Evolutionary conservation across 2,888 invertebrate species (phyloP).

Genomic region (Tetramorium bicarinatum): DNA sequence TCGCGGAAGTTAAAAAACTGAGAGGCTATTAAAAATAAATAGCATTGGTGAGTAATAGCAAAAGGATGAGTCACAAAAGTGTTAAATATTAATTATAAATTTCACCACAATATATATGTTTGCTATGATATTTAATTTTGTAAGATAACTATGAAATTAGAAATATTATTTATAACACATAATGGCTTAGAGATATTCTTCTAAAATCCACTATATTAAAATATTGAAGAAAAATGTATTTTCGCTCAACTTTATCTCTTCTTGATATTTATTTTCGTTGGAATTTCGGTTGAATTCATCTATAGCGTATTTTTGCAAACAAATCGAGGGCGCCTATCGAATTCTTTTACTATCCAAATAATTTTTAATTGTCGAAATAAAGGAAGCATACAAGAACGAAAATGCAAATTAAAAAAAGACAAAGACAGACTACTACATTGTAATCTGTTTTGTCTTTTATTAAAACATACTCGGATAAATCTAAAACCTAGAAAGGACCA

Average conservation of each 20-base stretch:
- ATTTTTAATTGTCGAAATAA: conserved; percentile 15
- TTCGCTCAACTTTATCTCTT: not conserved
- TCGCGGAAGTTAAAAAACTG: not conserved
- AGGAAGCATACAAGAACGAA: not conserved
- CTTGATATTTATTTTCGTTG: not conserved
- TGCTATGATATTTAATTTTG: not conserved
- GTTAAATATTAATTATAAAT: not conserved
- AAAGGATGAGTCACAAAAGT: not conserved
- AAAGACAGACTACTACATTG: not conserved
- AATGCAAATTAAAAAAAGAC: not conserved
- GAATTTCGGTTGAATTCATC: conserved; percentile 2
- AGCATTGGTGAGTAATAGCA: not conserved
- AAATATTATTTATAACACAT: conserved; percentile 6
- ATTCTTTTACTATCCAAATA: not conserved
- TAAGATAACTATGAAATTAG: not conserved
- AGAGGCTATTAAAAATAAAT: not conserved
- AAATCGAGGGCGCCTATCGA: not conserved
- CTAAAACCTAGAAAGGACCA: not conserved
- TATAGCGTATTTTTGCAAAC: not conserved
- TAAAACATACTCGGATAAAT: not conserved
- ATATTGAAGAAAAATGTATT: not conserved
- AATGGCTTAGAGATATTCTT: not conserved
- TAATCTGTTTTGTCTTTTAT: not conserved
- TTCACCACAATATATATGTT: not conserved
- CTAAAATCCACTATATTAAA: not conserved